These are phyloP conservation scores for Embidobia sp. DNA, from an alignment of 2,888 invertebrate genomes.

Conservation along the genomic window DNA sequence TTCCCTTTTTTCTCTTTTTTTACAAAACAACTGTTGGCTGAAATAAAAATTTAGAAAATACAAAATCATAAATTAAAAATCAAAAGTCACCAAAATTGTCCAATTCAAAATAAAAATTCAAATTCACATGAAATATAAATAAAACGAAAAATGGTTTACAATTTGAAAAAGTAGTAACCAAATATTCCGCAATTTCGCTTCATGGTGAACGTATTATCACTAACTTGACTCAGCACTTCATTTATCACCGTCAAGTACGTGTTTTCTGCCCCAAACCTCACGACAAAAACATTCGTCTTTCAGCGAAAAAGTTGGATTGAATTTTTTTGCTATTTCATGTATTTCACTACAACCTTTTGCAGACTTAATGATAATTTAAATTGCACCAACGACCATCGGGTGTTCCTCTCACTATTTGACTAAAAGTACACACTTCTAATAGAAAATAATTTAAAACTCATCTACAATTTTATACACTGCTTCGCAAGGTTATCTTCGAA, in stretches of 20 bases:
- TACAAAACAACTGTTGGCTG: no score
- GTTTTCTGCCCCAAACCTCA: conserved; percentile 11
- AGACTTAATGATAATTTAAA: conserved; percentile 17
- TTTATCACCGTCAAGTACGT: conserved; percentile 45
- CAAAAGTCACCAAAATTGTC: no score
- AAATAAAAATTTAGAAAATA: no score
- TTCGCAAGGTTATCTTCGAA: conserved; percentile 1
- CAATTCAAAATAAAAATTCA: no score
- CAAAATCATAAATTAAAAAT: no score
- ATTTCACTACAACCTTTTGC: conserved; percentile 22
- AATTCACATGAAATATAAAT: no score
- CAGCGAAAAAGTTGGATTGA: conserved; percentile 13
- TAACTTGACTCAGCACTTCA: conserved; percentile 41
- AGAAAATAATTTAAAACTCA: conserved; percentile 55
- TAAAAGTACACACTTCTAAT: conserved; percentile 56
- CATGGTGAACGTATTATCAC: conserved; percentile 30
- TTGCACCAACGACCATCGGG: conserved; percentile 18
- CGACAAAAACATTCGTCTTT: conserved; percentile 38
- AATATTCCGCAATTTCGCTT: no score
- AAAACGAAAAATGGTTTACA: no score
- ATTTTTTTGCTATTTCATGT: not conserved
- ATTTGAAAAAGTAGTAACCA: no score
- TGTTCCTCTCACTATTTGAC: conserved; percentile 48
- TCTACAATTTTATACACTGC: conserved; percentile 50
- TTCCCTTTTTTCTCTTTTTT: no score